A percentile compares a stretch with the other conserved stretches of the same genome.
Conservation (phyloP, 2,888 invertebrate genomes). For the Lutraria lutraria region DNA sequence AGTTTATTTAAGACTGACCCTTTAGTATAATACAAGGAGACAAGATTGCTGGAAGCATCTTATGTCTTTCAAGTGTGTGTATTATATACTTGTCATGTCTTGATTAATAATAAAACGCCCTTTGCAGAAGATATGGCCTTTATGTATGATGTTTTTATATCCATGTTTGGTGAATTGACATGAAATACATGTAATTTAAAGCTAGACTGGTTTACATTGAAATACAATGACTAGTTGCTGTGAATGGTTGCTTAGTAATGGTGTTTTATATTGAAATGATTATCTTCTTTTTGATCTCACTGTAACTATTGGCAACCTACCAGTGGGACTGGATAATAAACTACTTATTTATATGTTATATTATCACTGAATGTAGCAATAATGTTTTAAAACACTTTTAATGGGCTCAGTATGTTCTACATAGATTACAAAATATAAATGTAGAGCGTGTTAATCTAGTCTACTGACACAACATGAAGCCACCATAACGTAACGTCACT, state of each 20-base stretch:
- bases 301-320: background rate
- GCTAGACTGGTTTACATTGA: background rate
- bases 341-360: background rate
- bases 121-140: background rate
- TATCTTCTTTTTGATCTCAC: conserved; percentile 13
- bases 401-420: too few species aligned
- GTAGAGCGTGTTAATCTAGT: too few species aligned
- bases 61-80: background rate
- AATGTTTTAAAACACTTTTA: background rate
- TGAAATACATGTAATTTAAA: background rate
- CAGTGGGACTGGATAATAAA: background rate
- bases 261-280: background rate
- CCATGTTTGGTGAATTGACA: background rate
- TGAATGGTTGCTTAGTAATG: conserved; percentile 11
- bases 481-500: too few species aligned
- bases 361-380: background rate
- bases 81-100: conserved; percentile 4
- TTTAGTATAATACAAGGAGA: background rate
- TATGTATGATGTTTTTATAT: background rate
- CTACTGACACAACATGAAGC: too few species aligned
- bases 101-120: conserved; percentile 23
- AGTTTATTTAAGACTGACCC: background rate
- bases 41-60: conserved; percentile 14
- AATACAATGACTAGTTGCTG: background rate
- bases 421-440: too few species aligned